Percentiles rank a stretch among this genome's conserved stretches.
Evolutionary conservation across 2,888 invertebrate genomes (phyloP).

Genomic region (Thera obeliscata): DNA sequence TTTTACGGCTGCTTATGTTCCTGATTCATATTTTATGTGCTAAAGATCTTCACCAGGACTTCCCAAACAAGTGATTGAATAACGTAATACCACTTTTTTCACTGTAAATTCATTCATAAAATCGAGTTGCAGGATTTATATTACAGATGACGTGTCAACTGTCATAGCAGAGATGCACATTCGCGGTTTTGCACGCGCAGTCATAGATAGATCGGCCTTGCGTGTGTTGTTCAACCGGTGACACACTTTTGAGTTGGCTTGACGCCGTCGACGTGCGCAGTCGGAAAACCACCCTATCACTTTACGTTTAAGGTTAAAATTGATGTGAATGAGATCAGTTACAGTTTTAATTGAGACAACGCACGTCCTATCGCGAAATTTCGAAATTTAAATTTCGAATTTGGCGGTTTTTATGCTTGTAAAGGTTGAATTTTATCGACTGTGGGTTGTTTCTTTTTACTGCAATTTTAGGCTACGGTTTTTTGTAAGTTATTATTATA

Average conservation of each 20-base stretch:
- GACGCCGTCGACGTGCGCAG: slow-evolving; percentile 64
- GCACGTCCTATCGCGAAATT: slow-evolving; percentile 70
- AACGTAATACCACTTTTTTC: not conserved
- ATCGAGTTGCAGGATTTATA: slow-evolving; percentile 6
- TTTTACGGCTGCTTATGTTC: too few relatives aligned
- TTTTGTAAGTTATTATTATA: too few relatives aligned
- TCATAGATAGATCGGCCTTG: slow-evolving; percentile 81
- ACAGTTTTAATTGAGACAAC: slow-evolving; percentile 68
- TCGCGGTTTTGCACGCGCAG: slow-evolving; percentile 76
- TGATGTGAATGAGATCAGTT: slow-evolving; percentile 35
- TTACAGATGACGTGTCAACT: slow-evolving; percentile 14
- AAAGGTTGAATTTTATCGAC: slow-evolving; percentile 3
- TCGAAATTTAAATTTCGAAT: slow-evolving; percentile 75
- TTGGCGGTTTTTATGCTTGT: slow-evolving; percentile 62
- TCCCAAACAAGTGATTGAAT: not conserved
- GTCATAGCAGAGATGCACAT: slow-evolving; percentile 61
- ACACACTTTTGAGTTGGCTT: slow-evolving; percentile 83
- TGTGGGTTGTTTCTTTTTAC: not conserved
- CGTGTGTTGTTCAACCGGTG: slow-evolving; percentile 80
- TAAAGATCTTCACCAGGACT: too few relatives aligned
- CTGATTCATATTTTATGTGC: too few relatives aligned
- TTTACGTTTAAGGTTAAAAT: slow-evolving; percentile 36
- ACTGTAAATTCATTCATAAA: slow-evolving; percentile 3
- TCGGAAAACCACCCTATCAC: slow-evolving; percentile 58
- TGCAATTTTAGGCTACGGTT: not conserved